A percentile compares a stretch with the other conserved stretches of the same genome.
Conservation (phyloP, 2,888 invertebrate genomes). For the Drosophila picticornis region DNA sequence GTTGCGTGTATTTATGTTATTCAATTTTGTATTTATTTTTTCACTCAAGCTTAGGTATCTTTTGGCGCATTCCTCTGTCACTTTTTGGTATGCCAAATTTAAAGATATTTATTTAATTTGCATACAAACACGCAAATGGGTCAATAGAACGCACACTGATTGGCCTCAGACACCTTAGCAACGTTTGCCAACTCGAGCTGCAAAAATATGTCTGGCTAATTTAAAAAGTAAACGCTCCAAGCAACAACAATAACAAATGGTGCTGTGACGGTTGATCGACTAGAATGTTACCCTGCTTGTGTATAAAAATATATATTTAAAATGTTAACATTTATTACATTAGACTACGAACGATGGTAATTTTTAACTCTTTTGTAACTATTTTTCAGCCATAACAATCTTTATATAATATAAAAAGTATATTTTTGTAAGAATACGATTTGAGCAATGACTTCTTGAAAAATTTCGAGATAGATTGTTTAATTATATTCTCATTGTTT, state of each 20-base stretch:
- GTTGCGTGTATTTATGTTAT: neutral
- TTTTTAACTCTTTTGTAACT: too few relatives aligned
- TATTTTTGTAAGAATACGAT: too few relatives aligned
- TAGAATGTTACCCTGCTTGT: conserved; percentile 7
- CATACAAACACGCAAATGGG: conserved; percentile 62
- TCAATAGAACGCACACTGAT: conserved; percentile 68
- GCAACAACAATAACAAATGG: neutral
- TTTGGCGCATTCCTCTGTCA: neutral
- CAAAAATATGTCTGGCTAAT: conserved; percentile 68
- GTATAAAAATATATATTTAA: too few relatives aligned
- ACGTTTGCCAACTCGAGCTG: conserved; percentile 35
- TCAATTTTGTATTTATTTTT: neutral
- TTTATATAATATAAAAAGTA: too few relatives aligned
- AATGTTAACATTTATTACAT: neutral
- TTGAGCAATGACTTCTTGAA: neutral
- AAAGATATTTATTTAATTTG: conserved; percentile 37
- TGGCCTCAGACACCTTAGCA: conserved; percentile 12
- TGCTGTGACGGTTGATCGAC: neutral
- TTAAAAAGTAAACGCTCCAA: conserved; percentile 61
- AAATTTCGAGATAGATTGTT: neutral
- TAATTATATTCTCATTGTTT: neutral
- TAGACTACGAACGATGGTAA: too few relatives aligned
- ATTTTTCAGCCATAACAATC: too few relatives aligned
- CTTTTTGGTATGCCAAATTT: conserved; percentile 35
- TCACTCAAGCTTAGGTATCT: neutral